Percentiles rank a stretch among this genome's conserved stretches.
Evolutionary conservation across 1,140 invertebrate genomes (phyloP).

Genomic region (Contarinia nasturtii): DNA sequence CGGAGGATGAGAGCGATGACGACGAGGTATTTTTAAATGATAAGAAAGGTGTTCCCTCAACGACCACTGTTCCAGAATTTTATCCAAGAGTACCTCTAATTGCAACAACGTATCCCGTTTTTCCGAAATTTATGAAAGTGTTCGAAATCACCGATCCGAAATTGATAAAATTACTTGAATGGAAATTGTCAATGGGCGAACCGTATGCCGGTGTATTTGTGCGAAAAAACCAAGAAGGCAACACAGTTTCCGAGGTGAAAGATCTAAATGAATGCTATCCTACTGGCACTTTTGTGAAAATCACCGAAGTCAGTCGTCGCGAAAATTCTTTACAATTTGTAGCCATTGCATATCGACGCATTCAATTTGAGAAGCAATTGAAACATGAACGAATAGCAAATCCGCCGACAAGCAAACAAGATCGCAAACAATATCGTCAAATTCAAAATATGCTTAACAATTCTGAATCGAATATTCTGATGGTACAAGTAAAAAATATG

Average conservation of each 20-base stretch:
- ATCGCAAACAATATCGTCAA: not conserved
- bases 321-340: constrained; percentile 79
- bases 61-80: constrained; percentile 87
- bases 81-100: constrained; percentile 93
- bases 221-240: constrained; percentile 80
- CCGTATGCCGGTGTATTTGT: constrained; percentile 97
- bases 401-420: constrained; percentile 8
- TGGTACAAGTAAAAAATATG: constrained; percentile 87
- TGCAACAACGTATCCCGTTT: constrained; percentile 88
- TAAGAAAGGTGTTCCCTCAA: constrained; percentile 34
- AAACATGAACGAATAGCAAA: constrained; percentile 37
- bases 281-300: constrained; percentile 94
- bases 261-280: constrained; percentile 74
- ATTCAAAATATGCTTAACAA: not conserved
- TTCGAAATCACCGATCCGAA: constrained; percentile 79
- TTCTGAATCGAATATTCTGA: constrained; percentile 35
- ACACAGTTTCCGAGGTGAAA: constrained; percentile 55
- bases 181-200: constrained; percentile 89
- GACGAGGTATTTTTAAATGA: no score
- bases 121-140: constrained; percentile 95
- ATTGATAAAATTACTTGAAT: constrained; percentile 75
- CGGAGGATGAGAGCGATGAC: no score
- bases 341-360: constrained; percentile 77
- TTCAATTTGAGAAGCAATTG: constrained; percentile 52
- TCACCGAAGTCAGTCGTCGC: constrained; percentile 91